Evolutionary conservation across 2,888 invertebrate genomes (phyloP).

Genomic region (Gasteruption jaculator): DNA sequence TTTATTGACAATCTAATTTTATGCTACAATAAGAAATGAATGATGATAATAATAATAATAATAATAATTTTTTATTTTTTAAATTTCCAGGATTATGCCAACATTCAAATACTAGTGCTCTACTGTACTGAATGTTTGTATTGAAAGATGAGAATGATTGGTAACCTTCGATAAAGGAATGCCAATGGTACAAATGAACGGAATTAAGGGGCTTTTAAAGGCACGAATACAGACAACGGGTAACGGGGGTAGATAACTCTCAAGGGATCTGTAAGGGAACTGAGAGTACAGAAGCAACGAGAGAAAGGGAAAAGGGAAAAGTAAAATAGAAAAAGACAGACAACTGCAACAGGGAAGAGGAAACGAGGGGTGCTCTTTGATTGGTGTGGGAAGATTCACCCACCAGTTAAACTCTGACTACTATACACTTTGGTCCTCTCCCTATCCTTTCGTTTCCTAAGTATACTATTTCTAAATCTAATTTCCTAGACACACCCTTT

Average conservation of each 20-base stretch:
- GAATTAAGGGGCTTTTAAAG: slow-evolving; percentile 45
- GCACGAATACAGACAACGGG: slow-evolving; percentile 26
- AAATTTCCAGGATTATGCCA: too few species aligned
- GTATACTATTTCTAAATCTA: too few species aligned
- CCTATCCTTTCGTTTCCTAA: slow-evolving; percentile 13
- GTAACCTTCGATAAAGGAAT: slow-evolving; percentile 31
- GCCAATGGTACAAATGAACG: slow-evolving; percentile 39
- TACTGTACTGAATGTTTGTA: too few species aligned
- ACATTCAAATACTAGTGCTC: too few species aligned
- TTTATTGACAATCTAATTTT: too few species aligned
- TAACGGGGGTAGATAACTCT: slow-evolving; percentile 42
- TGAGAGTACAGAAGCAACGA: slow-evolving; percentile 17
- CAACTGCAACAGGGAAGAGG: slow-evolving; percentile 22
- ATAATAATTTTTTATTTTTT: too few species aligned
- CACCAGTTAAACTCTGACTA: slow-evolving; percentile 36
- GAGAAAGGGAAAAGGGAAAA: slow-evolving; percentile 19
- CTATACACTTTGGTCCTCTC: too few species aligned
- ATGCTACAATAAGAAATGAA: too few species aligned
- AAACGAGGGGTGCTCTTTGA: slow-evolving; percentile 44
- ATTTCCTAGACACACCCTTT: neutral
- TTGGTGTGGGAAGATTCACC: slow-evolving; percentile 50
- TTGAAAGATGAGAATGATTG: too few species aligned
- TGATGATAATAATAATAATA: too few species aligned
- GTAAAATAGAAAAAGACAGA: slow-evolving; percentile 18
- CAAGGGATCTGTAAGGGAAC: slow-evolving; percentile 34